phyloP scores from a whole-genome alignment of 2,113 vertebrate species.

The Eolophus roseicapilla region DNA sequence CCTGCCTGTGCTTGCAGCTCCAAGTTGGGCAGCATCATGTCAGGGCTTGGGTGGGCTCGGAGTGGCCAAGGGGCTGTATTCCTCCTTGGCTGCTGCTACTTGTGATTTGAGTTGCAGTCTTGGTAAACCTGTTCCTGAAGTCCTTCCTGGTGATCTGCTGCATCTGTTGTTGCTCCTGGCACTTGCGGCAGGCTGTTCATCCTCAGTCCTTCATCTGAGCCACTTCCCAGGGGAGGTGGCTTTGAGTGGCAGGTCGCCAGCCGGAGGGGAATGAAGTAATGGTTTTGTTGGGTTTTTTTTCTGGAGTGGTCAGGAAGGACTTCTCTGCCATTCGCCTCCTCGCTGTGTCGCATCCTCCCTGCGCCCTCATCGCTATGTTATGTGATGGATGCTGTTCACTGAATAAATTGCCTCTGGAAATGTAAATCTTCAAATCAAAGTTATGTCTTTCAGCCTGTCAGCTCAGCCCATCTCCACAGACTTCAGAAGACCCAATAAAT shows the following conservation, averaged over 20 bases:
- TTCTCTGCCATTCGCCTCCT: neutral
- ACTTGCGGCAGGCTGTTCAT: neutral
- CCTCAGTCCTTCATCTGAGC: neutral
- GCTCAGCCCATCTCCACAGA: neutral
- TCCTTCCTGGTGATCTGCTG: neutral
- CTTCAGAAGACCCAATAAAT: neutral
- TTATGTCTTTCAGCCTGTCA: neutral
- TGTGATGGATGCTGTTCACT: neutral
- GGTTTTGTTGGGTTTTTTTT: too few relatives aligned
- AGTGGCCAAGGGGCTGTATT: neutral
- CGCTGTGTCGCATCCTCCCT: rapidly evolving
- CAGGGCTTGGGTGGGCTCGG: neutral
- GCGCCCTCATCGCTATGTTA: rapidly evolving
- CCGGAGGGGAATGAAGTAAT: neutral
- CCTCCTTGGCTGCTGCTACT: neutral
- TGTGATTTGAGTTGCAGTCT: neutral
- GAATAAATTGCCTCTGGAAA: neutral
- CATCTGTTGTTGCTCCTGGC: neutral
- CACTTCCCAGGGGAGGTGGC: neutral
- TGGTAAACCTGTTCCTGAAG: neutral
- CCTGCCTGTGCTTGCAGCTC: neutral
- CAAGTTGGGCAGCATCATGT: rapidly evolving
- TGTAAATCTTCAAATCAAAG: neutral
- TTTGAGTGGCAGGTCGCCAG: neutral
- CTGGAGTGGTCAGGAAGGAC: neutral